A percentile compares a stretch with the other conserved stretches of the same genome.
phyloP scores from a whole-genome alignment of 1,140 invertebrate species.

The Tribolium castaneum region DNA sequence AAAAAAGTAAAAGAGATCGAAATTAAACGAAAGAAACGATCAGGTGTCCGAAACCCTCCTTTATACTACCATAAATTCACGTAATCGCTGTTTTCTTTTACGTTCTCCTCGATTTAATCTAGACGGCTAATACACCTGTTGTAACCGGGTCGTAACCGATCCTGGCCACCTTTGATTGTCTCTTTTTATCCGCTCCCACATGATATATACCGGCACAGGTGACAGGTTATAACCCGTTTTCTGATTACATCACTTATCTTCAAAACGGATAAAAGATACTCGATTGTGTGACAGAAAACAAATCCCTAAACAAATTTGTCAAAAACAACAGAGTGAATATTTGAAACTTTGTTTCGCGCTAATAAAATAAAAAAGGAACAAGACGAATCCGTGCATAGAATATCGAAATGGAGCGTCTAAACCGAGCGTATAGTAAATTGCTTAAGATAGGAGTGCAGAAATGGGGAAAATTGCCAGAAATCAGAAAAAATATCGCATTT shows the following conservation, averaged over 20 bases:
- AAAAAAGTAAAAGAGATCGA: neutral
- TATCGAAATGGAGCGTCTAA: constrained; percentile 13
- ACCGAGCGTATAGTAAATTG: constrained; percentile 33
- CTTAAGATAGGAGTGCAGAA: constrained; percentile 38
- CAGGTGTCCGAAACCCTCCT: constrained; percentile 39
- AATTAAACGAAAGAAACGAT: neutral
- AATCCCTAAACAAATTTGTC: neutral
- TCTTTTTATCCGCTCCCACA: constrained; percentile 13
- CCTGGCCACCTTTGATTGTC: constrained; percentile 4
- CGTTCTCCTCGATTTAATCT: constrained; percentile 42
- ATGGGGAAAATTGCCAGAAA: constrained; percentile 47
- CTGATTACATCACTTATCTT: constrained; percentile 5
- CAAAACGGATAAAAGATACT: constrained; percentile 1
- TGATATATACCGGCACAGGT: neutral
- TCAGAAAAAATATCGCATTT: constrained; percentile 49
- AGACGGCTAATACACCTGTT: constrained; percentile 45
- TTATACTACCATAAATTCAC: constrained; percentile 44
- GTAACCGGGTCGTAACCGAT: constrained; percentile 34
- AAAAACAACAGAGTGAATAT: neutral
- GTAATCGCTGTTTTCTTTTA: constrained; percentile 45
- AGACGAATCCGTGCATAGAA: constrained; percentile 18
- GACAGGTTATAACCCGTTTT: neutral
- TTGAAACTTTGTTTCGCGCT: neutral
- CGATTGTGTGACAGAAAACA: too few species aligned
- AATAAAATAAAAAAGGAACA: constrained; percentile 6